Percentiles rank a stretch among this genome's conserved stretches.
Conservation (phyloP, 2,113 vertebrate species). For the Calypte anna region DNA sequence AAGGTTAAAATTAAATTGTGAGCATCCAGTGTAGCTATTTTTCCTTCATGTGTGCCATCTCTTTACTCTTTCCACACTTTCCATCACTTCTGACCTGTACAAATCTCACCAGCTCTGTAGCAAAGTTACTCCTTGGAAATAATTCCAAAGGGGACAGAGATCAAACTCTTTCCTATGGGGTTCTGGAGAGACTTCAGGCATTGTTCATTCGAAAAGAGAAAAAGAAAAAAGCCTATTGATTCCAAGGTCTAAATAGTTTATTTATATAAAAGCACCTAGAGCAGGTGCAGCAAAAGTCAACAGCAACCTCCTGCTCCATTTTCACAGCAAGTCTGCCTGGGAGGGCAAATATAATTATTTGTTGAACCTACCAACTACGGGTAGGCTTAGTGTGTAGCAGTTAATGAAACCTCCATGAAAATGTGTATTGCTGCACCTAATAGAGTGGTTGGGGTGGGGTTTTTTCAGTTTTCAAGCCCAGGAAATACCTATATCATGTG, state of each 20-base stretch:
- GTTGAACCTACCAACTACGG: not conserved
- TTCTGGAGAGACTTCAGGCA: not conserved
- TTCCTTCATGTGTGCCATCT: not conserved
- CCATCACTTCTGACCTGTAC: not conserved
- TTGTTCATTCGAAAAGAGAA: not conserved
- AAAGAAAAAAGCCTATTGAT: not conserved
- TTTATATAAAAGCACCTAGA: not conserved
- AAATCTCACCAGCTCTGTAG: not conserved
- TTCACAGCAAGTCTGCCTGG: not conserved
- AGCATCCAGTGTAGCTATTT: not conserved
- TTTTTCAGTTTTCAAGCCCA: not conserved
- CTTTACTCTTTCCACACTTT: not conserved
- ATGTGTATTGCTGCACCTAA: not conserved
- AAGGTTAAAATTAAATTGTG: conserved; percentile 10
- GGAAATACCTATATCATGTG: rapidly evolving
- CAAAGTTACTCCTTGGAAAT: not conserved
- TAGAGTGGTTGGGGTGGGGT: rapidly evolving
- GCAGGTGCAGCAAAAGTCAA: not conserved
- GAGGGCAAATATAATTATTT: not conserved
- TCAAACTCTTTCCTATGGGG: not conserved
- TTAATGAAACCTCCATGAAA: not conserved
- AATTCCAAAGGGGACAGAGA: not conserved
- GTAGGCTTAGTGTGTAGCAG: not conserved
- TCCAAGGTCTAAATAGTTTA: not conserved
- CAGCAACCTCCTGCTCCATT: not conserved